A percentile compares a stretch with the other conserved stretches of the same genome.
Evolutionary conservation across 2,113 vertebrate genomes (phyloP).

Genomic region (Sarotherodon lohbergeri): DNA sequence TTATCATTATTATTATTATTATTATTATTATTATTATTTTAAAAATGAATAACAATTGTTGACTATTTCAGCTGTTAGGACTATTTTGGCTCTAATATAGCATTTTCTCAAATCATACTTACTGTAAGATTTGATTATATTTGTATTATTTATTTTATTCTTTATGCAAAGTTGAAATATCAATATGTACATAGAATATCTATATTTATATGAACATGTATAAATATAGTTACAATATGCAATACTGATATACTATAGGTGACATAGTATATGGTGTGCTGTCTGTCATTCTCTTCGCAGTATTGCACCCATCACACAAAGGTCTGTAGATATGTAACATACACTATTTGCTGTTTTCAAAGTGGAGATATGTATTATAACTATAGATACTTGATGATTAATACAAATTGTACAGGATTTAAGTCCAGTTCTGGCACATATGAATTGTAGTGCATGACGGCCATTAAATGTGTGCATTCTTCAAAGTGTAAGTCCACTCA

Average conservation of each 20-base stretch:
- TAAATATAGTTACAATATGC: constrained; percentile 76
- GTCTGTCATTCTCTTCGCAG: constrained; percentile 59
- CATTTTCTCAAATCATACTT: constrained; percentile 69
- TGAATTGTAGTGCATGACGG: constrained; percentile 57
- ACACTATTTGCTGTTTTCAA: constrained; percentile 64
- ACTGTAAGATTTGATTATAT: constrained; percentile 71
- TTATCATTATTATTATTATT: background rate
- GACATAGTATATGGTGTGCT: constrained; percentile 66
- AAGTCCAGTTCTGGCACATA: constrained; percentile 78
- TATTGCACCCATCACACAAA: constrained; percentile 66
- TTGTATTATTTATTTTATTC: constrained; percentile 81
- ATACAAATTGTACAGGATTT: constrained; percentile 75
- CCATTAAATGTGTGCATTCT: constrained; percentile 46
- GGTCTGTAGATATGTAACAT: constrained; percentile 80
- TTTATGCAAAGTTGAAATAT: constrained; percentile 77
- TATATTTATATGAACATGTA: constrained; percentile 79
- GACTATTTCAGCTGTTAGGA: constrained; percentile 64
- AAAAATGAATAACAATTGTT: constrained; percentile 60
- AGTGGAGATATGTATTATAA: constrained; percentile 70
- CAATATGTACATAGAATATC: constrained; percentile 78
- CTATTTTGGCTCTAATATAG: constrained; percentile 73
- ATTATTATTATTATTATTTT: background rate
- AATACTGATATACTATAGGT: constrained; percentile 67
- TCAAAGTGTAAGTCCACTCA: constrained; percentile 45
- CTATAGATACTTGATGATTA: constrained; percentile 77